phyloP scores from a whole-genome alignment of 1,140 invertebrate genomes.

The Phocides pigmalion region DNA sequence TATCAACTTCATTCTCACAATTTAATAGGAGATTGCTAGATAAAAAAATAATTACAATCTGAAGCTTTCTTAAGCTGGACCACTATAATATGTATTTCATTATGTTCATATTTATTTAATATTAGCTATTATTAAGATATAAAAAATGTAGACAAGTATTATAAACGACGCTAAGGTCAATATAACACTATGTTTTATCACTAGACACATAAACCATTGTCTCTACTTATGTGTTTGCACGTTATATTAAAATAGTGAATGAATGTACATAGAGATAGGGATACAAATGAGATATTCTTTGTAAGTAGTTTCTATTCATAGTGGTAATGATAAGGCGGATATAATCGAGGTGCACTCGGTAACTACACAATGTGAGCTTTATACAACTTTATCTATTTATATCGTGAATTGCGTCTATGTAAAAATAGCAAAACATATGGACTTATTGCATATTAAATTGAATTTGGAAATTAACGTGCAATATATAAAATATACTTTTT shows the following conservation, averaged over 20 bases:
- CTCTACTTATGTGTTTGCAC: not conserved
- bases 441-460: too few species aligned
- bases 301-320: not conserved
- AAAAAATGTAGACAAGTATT: too few species aligned
- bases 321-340: not conserved
- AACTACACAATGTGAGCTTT: not conserved
- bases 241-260: conserved; percentile 15
- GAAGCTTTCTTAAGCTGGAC: too few species aligned
- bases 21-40: too few species aligned
- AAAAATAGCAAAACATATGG: not conserved
- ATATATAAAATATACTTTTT: too few species aligned
- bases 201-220: conserved; percentile 12
- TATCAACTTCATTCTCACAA: too few species aligned
- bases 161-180: not conserved
- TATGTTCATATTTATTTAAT: too few species aligned
- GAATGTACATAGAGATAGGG: not conserved
- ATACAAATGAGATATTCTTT: not conserved
- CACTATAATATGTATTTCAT: too few species aligned
- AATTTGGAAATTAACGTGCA: too few species aligned
- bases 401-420: not conserved
- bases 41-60: too few species aligned
- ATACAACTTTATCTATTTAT: too few species aligned
- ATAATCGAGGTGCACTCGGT: not conserved
- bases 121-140: too few species aligned
- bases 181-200: conserved; percentile 14